Base-by-base conservation (phyloP, 2,113 vertebrate species). In the Peromyscus californicus region DNA sequence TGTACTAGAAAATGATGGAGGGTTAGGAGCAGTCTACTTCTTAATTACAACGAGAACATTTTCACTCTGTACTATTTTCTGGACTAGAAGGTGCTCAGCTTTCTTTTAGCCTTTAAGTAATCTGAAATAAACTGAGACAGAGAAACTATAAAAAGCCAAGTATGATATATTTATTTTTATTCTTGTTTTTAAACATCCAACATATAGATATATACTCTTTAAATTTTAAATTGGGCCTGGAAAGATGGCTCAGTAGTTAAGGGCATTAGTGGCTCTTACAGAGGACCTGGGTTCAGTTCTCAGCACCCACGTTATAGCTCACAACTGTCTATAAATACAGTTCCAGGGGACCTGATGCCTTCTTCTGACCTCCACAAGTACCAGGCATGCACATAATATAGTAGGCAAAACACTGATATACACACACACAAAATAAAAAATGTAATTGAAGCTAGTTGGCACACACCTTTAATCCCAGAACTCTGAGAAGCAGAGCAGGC, bases 21-120 rank as follows among this genome's bases (percentile, higher is more conserved):
- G 21, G 82, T 75, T 91, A 90, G 89, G 54, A 83, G 94, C 2
- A 69, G 17, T 69, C 26, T 69, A 87, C 74, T 94, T 94, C 70
- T 78, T 88, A 90, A 84, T 94, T 90, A 97, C 22, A 87, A 2
- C 72, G 74, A 93, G 54, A 93, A 97, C 92, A 97, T 15, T 70
- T 96, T 95, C 39, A 89, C 31, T 96, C 95, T 63, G 89, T 78
- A 59, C 57, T 57, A 63, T 74, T 95, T 90, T 96, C 90, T 92
- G 79, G 21, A 57, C 67, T 85, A 91, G 89, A 91, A 94, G 11
- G 84, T 90, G 21, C 82, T 69, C 17, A 75, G 65, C 69, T 95
- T 94, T 87, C 78, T 95, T 96, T 79, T 74, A 48, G 24, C 16
- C 59, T 97, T 97, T 86, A 90, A 90, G 31, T 90, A 89, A 89